phyloP scores from a whole-genome alignment of 2,888 invertebrate genomes.

The Cheilosia vernalis region DNA sequence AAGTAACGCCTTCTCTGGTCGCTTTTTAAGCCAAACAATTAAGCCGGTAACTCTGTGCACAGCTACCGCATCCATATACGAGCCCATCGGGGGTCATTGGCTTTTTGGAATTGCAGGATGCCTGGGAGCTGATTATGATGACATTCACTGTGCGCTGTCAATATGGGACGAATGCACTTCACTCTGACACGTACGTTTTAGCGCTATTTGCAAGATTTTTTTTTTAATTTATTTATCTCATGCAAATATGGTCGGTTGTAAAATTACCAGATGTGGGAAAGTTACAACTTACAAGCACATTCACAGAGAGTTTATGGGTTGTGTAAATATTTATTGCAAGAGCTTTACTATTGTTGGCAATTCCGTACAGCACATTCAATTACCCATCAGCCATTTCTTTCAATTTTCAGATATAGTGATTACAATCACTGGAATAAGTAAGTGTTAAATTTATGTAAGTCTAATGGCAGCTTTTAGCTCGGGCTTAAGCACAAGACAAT shows the following conservation, averaged over 20 bases:
- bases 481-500: background rate
- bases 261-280: conserved; percentile 6
- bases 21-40: conserved; percentile 24
- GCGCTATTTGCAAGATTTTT: background rate
- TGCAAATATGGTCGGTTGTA: conserved; percentile 1
- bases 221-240: conserved; percentile 5
- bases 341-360: background rate
- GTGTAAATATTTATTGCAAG: conserved; percentile 1
- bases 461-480: background rate
- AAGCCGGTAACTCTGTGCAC: background rate
- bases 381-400: background rate
- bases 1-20: conserved; percentile 27
- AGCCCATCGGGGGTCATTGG: conserved; percentile 4
- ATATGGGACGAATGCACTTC: background rate
- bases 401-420: background rate
- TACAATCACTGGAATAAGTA: background rate
- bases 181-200: conserved; percentile 6
- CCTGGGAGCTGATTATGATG: background rate
- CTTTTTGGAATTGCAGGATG: background rate
- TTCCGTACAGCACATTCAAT: background rate
- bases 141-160: conserved; percentile 16
- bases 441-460: background rate
- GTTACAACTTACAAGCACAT: background rate
- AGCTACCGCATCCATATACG: background rate
- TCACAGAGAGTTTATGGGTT: conserved; percentile 3